Evolutionary conservation across 2,888 invertebrate species (phyloP), one percentile per base, ranked within the genome.

Genomic region (Serrognathus titanus): DNA sequence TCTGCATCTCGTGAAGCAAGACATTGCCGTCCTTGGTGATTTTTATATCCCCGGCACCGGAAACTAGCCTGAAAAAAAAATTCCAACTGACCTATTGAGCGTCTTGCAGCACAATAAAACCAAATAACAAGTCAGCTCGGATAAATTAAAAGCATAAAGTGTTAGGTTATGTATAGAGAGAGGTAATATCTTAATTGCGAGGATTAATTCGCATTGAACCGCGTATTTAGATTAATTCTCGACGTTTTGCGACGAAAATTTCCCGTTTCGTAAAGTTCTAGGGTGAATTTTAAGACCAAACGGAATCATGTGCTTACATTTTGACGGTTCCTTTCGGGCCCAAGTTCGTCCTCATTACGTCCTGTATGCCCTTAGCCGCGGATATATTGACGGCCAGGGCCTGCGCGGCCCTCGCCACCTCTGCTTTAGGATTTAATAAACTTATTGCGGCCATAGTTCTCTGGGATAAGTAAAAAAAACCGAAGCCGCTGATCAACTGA

Each of bases 291-390:
- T 31, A 31, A 7, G 24, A 1, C 24, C 6, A 31, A 4, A 31
- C 4, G 3, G 9, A 20, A 47, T 58, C 58, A 58, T 71, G 71
- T 72, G 70, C 90, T 86, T 82, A 97, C 99, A 99, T 99, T 87
- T 99, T 99, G 87, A 98, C 89, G 61, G 99, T 99, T 74, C 99
- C 99, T 80, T 96, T 97, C 1, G 99, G 99, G n/a, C 99, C 99
- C 72, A 99, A 86, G 82, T 99, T 99, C 68, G 95, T 92, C 81
- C 88, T 92, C 89, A 99, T 93, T 50, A 99, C 97, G 86, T 99
- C 98, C 80, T 98, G 97, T 67, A 99, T 89, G 48, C 99, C 98
- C 80, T 93, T 95, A 9, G 98, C 97, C 8, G 97, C 99, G 13
- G 94, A 92, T 72, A 96, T 97, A 77, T 99, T 99, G 43, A 99